Percentiles rank a stretch among this genome's conserved stretches.
These are phyloP conservation scores for Acheta domesticus DNA, from an alignment of 2,888 invertebrate genomes.

Conservation along the genomic window DNA sequence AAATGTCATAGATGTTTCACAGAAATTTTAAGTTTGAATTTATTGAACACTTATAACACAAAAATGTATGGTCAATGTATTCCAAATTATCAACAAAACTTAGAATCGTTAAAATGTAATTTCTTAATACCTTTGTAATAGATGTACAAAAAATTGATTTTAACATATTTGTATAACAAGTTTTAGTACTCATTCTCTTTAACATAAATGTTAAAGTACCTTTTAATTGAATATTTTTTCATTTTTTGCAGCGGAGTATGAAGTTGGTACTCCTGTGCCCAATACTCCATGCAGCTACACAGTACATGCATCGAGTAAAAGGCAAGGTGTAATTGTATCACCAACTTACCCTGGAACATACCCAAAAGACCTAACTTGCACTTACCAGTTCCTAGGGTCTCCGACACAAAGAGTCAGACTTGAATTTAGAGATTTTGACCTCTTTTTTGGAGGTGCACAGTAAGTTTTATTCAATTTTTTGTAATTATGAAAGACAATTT, in stretches of 20 bases:
- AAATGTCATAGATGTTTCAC: too few relatives aligned
- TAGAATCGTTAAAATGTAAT: too few relatives aligned
- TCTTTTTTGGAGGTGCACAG: conserved; percentile 98
- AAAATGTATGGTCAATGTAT: too few relatives aligned
- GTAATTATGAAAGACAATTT: neutral
- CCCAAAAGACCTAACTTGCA: conserved; percentile 92
- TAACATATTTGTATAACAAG: too few relatives aligned
- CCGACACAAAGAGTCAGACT: conserved; percentile 87
- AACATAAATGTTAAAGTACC: too few relatives aligned
- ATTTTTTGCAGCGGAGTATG: conserved; percentile 72
- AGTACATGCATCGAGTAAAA: conserved; percentile 67
- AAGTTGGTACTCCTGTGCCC: conserved; percentile 84
- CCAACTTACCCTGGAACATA: conserved; percentile 99
- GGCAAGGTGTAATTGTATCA: conserved; percentile 84
- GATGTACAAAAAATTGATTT: too few relatives aligned
- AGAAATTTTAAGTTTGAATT: too few relatives aligned
- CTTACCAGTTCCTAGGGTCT: conserved; percentile 88
- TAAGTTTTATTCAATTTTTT: conserved; percentile 55
- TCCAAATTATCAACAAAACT: too few relatives aligned
- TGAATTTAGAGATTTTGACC: conserved; percentile 96
- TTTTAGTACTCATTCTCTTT: too few relatives aligned
- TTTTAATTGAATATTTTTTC: too few relatives aligned
- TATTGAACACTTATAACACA: too few relatives aligned
- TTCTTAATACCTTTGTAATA: too few relatives aligned
- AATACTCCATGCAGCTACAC: conserved; percentile 85